A percentile compares a stretch with the other conserved stretches of the same genome.
Conservation (phyloP, 2,888 invertebrate genomes). For the Tenthredo amoena region DNA sequence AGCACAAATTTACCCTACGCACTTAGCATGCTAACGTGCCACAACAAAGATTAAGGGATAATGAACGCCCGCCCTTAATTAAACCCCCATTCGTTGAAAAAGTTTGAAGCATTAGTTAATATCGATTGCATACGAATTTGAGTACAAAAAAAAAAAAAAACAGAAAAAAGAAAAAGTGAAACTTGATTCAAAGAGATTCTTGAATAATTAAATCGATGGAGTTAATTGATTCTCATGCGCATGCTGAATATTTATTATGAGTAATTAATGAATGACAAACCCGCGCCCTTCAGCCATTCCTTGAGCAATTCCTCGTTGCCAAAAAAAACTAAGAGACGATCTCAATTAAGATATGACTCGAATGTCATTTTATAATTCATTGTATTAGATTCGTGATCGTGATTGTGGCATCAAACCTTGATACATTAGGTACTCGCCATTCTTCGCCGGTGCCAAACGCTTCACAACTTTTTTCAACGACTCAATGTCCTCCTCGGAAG, state of each 20-base stretch:
- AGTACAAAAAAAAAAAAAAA: no score
- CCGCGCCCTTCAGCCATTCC: slow-evolving; percentile 76
- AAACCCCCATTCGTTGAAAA: slow-evolving; percentile 12
- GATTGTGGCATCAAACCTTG: slow-evolving; percentile 68
- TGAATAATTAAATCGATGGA: neutral
- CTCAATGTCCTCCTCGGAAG: slow-evolving; percentile 72
- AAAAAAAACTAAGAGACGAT: slow-evolving; percentile 71
- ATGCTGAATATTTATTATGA: neutral
- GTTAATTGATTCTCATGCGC: neutral
- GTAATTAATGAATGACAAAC: slow-evolving; percentile 60
- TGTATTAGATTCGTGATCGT: slow-evolving; percentile 47
- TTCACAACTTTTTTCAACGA: slow-evolving; percentile 73
- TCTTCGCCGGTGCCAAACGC: slow-evolving; percentile 74
- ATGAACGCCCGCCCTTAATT: slow-evolving; percentile 17
- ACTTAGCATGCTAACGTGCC: slow-evolving; percentile 31
- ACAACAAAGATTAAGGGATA: slow-evolving; percentile 30
- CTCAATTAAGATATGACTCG: slow-evolving; percentile 52
- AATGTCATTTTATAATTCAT: neutral
- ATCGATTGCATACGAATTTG: neutral
- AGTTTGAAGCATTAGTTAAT: neutral
- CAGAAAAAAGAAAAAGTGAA: neutral
- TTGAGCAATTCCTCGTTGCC: slow-evolving; percentile 75
- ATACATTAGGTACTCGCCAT: slow-evolving; percentile 77
- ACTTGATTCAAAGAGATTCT: neutral
- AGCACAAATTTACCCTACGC: slow-evolving; percentile 35